phyloP scores from a whole-genome alignment of 2,113 vertebrate genomes.

The Ctenodactylus gundi region DNA sequence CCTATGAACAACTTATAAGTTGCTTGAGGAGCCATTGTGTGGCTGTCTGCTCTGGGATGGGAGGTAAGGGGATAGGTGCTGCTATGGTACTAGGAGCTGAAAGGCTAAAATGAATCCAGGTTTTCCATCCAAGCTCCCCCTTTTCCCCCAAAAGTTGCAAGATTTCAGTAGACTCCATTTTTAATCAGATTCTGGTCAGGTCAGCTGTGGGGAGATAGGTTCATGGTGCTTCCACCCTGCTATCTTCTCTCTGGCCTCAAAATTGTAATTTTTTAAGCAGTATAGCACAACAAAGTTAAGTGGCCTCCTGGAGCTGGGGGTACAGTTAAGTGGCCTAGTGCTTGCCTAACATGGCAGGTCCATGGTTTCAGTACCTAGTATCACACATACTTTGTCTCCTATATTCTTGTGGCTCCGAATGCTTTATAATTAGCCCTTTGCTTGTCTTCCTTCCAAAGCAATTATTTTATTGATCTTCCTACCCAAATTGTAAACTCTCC shows the following conservation, averaged over 20 bases:
- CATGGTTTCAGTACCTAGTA: background rate
- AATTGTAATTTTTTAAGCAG: background rate
- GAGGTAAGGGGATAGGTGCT: background rate
- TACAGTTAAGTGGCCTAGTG: background rate
- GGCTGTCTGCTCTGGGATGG: background rate
- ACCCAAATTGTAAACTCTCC: background rate
- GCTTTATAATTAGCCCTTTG: background rate
- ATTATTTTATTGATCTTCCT: background rate
- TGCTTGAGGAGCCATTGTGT: background rate
- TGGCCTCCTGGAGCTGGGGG: background rate
- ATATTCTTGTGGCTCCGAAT: background rate
- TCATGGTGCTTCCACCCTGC: background rate
- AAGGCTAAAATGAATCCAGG: background rate
- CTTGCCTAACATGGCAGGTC: background rate
- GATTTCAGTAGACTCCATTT: background rate
- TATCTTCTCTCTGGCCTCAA: background rate
- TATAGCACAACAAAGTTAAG: background rate
- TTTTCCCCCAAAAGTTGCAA: background rate
- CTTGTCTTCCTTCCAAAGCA: background rate
- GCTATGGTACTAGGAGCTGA: background rate
- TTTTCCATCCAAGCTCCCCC: background rate
- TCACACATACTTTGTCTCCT: background rate
- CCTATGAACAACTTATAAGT: background rate
- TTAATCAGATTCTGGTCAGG: background rate
- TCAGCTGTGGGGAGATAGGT: background rate